phyloP scores from a whole-genome alignment of 1,140 invertebrate genomes.

The Bombus pyrosoma region DNA sequence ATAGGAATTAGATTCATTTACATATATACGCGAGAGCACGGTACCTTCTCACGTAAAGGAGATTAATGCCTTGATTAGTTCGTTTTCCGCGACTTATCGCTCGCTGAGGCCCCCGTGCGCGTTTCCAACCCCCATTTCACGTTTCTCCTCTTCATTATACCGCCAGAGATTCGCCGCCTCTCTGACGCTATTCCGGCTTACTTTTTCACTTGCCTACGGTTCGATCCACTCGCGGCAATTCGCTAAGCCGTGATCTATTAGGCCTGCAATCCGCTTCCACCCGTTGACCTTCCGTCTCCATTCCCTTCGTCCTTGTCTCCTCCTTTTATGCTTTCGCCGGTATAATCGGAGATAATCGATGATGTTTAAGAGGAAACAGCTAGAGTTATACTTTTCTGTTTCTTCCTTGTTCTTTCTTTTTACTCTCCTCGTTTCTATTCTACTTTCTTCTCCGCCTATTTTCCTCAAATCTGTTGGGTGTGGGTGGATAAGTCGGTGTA shows the following conservation, averaged over 20 bases:
- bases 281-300: neutral
- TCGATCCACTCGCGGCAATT: neutral
- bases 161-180: neutral
- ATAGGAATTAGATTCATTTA: slow-evolving; percentile 76
- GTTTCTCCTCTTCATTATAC: slow-evolving; percentile 16
- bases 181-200: neutral
- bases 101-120: neutral
- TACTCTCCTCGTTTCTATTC: neutral
- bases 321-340: neutral
- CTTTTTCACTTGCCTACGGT: neutral
- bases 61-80: slow-evolving; percentile 78
- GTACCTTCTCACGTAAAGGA: slow-evolving; percentile 52
- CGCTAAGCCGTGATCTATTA: slow-evolving; percentile 27
- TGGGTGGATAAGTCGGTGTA: too few relatives aligned
- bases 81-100: slow-evolving; percentile 68
- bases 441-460: too few relatives aligned
- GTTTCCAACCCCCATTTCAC: neutral
- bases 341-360: neutral
- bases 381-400: neutral
- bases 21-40: slow-evolving; percentile 64
- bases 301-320: too few relatives aligned
- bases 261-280: neutral
- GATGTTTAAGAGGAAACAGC: neutral
- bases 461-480: too few relatives aligned
- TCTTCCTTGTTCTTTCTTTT: neutral